Percentiles rank a stretch among this genome's conserved stretches.
Evolutionary conservation across 2,888 invertebrate genomes (phyloP).

Genomic region (Drosophila lutescens): DNA sequence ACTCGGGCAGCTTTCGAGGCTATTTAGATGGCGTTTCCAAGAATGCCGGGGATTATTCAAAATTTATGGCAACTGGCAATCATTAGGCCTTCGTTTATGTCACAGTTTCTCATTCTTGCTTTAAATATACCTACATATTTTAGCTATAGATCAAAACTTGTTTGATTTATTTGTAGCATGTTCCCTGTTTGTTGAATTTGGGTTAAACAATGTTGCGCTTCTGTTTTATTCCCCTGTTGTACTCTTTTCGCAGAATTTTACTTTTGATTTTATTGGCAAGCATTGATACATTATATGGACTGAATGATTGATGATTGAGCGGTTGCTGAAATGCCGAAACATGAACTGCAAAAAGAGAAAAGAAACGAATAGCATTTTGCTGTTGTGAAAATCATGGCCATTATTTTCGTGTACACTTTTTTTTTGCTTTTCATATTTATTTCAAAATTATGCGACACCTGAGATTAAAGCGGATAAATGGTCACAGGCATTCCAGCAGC

Average conservation of each 20-base stretch:
- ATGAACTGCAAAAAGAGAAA: constrained; percentile 4
- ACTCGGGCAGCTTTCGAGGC: constrained; percentile 16
- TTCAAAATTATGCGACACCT: constrained; percentile 31
- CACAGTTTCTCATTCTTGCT: constrained; percentile 17
- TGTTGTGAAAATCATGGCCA: constrained; percentile 21
- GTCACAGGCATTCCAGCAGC: constrained; percentile 43
- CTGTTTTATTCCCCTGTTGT: constrained; percentile 17
- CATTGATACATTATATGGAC: constrained; percentile 45
- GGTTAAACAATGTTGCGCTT: constrained; percentile 44
- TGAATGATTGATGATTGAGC: constrained; percentile 40
- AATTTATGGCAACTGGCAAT: constrained; percentile 36
- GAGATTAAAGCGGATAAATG: constrained; percentile 47
- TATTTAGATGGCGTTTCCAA: constrained; percentile 26
- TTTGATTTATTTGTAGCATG: constrained; percentile 28
- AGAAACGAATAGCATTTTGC: background rate
- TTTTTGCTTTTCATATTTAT: constrained; percentile 15
- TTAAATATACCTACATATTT: background rate
- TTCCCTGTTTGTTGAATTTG: constrained; percentile 45
- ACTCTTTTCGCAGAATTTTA: constrained; percentile 23
- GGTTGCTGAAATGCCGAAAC: constrained; percentile 22
- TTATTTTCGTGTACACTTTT: constrained; percentile 1
- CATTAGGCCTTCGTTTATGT: constrained; percentile 38
- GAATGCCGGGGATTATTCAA: constrained; percentile 26
- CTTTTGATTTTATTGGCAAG: constrained; percentile 27
- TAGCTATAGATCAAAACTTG: constrained; percentile 15